Base-by-base conservation (phyloP, 1,140 invertebrate genomes). In the Drosophila pectinifera region DNA sequence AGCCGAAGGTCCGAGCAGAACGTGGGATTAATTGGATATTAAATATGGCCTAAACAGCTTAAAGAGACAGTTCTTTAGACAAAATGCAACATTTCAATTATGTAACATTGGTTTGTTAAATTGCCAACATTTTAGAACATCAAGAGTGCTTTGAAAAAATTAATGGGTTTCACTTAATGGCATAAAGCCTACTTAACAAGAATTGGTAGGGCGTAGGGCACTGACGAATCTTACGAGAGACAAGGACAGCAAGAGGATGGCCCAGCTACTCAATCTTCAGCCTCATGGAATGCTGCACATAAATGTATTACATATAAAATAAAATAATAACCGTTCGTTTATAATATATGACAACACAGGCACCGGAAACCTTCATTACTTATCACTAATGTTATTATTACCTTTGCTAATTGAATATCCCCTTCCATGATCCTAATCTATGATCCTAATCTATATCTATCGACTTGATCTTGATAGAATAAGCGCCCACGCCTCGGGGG, bases 401-500 rank as follows among this genome's bases (percentile, higher is more conserved):
- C 6, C 28, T 22, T 14, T 24, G 1, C 36, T 13, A 5, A 20
- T 5, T 4, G 1, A 26, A n/a, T 11, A 43, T 43, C 20, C 16
- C 18, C 34, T 24, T 20, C 36, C 4, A 11, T 34, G 45, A 68
- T 69, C 34, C 8, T 22, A 69, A 38, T 55, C 46, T 31, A 0
- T 31, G 45, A 68, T 69, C 41, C 24, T 36, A 56, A 38, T 68
- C 46, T 8, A 4, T 55, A 18, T 6, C 7, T 20, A 39, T 46
- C 51, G n/a, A 28, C 24, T 28, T 36, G 41, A 54, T 67, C 63
- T 69, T 28, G 24, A 16, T 55, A 63, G 20, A 39, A 46, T 8
- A n/a, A 31, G 4, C 53, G 43, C 78, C 72, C 59, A 80, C 78
- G 51, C 64, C 42, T n/a, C 18, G 18, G 39, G 49, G 39, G 59